Conservation (phyloP, 2,797 vertebrate genomes). For the Lacerta agilis region DNA sequence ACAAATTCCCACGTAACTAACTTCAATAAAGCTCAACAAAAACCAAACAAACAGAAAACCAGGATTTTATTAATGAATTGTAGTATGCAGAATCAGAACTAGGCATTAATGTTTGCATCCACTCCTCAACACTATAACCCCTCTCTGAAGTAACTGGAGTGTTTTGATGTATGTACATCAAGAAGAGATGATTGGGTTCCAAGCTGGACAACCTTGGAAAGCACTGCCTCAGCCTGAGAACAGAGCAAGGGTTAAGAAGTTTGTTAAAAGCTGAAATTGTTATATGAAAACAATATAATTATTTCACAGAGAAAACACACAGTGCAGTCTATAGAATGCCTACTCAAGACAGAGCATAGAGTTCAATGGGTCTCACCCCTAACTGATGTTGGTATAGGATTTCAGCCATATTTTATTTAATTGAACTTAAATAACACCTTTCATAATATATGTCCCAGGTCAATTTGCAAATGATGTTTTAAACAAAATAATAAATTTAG, state of each 20-base stretch:
- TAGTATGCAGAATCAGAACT: constrained; percentile 40
- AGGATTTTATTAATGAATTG: neutral
- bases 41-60: neutral
- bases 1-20: neutral
- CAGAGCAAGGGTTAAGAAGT: neutral
- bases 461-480: too few species aligned
- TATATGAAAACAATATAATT: too few species aligned
- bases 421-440: too few species aligned
- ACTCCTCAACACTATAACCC: constrained; percentile 21
- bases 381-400: too few species aligned
- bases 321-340: too few species aligned
- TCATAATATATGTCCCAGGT: too few species aligned
- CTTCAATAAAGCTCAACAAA: neutral
- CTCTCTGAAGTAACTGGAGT: constrained; percentile 9
- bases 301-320: too few species aligned
- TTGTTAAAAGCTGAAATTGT: constrained; percentile 5
- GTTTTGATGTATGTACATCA: neutral
- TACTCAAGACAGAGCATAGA: too few species aligned
- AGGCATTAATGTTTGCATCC: neutral
- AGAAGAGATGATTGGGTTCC: rapidly evolving
- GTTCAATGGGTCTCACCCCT: too few species aligned
- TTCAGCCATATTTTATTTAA: too few species aligned
- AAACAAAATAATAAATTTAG: too few species aligned
- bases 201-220: neutral
- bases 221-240: neutral